phyloP scores from a whole-genome alignment of 2,888 invertebrate genomes.

The Xanthorhoe spadicearia region DNA sequence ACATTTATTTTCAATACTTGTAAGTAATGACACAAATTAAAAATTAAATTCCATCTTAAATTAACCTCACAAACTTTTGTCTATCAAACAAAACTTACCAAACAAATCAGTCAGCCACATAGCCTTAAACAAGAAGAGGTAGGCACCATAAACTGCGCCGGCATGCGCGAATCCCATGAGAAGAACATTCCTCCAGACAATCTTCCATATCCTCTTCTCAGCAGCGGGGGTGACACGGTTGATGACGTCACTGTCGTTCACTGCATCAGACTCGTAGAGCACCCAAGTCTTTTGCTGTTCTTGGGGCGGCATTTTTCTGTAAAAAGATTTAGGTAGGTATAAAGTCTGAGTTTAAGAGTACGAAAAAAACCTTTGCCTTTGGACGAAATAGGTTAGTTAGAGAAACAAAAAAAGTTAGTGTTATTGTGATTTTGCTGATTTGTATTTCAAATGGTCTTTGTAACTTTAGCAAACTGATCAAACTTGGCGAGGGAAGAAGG shows the following conservation, averaged over 20 bases:
- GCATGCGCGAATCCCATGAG: slow-evolving; percentile 89
- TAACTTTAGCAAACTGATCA: no score
- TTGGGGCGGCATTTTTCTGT: slow-evolving; percentile 74
- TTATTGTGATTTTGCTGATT: no score
- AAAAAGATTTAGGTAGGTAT: slow-evolving; percentile 10
- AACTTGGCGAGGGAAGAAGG: no score
- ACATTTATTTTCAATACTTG: no score
- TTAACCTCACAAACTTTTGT: neutral
- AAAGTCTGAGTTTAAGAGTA: no score
- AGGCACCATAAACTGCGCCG: slow-evolving; percentile 90
- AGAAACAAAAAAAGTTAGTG: no score
- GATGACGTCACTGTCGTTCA: slow-evolving; percentile 54
- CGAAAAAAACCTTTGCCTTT: no score
- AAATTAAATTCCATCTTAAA: no score
- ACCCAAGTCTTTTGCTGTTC: slow-evolving; percentile 71
- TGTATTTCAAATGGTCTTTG: no score
- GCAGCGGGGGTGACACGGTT: slow-evolving; percentile 69
- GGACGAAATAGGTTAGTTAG: no score
- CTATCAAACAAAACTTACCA: slow-evolving; percentile 81
- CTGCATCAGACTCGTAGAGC: slow-evolving; percentile 70
- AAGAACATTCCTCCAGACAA: slow-evolving; percentile 93
- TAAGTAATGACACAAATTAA: no score
- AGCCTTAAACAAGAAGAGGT: slow-evolving; percentile 89
- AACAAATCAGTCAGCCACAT: slow-evolving; percentile 88
- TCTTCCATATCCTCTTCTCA: slow-evolving; percentile 82